These are phyloP conservation scores for Teleogryllus oceanicus DNA, from an alignment of 2,888 invertebrate species.

Conservation along the genomic window DNA sequence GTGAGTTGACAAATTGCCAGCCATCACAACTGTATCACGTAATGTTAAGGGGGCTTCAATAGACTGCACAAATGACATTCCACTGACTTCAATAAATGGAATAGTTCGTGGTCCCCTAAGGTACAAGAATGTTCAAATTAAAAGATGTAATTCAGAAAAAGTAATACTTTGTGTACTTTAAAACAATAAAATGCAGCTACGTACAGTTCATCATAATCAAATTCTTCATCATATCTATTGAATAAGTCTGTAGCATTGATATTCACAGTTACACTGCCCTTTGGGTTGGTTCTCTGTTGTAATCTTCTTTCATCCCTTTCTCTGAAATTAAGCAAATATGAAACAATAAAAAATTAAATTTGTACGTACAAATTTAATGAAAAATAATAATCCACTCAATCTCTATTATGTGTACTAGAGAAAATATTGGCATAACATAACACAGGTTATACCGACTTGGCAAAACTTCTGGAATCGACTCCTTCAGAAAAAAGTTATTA, in stretches of 20 bases:
- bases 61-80: slow-evolving; percentile 88
- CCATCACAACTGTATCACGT: slow-evolving; percentile 78
- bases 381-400: too few relatives aligned
- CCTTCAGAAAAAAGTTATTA: too few relatives aligned
- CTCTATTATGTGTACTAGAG: too few relatives aligned
- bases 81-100: slow-evolving; percentile 84
- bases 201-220: slow-evolving; percentile 52
- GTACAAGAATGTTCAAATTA: not conserved
- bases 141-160: not conserved
- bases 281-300: slow-evolving; percentile 88
- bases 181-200: slow-evolving; percentile 27
- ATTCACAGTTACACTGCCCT: slow-evolving; percentile 79
- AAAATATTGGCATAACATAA: too few relatives aligned
- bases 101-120: slow-evolving; percentile 45
- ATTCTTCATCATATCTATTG: slow-evolving; percentile 69
- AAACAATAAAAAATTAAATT: too few relatives aligned
- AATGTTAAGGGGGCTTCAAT: slow-evolving; percentile 88
- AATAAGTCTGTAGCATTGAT: slow-evolving; percentile 93
- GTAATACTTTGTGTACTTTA: not conserved
- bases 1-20: slow-evolving; percentile 76
- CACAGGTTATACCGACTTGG: too few relatives aligned
- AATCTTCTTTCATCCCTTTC: slow-evolving; percentile 83
- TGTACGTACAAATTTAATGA: too few relatives aligned
- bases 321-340: slow-evolving; percentile 44
- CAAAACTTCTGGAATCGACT: too few relatives aligned